Conservation (phyloP, 2,888 invertebrate species). For the Ochropacha duplaris region DNA sequence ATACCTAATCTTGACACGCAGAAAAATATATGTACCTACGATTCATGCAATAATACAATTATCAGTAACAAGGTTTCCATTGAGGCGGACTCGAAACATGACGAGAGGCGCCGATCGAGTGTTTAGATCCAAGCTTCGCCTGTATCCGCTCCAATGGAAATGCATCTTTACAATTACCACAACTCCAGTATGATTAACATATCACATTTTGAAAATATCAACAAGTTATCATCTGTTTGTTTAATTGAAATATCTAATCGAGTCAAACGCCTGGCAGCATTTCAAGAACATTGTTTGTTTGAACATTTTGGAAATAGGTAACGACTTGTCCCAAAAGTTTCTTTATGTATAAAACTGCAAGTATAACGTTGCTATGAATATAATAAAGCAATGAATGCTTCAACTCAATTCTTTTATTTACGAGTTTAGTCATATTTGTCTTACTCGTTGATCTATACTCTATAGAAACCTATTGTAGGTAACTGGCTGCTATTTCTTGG, state of each 20-base stretch:
- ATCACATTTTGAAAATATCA: constrained; percentile 29
- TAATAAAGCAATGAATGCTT: constrained; percentile 55
- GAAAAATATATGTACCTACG: background rate
- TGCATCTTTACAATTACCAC: constrained; percentile 16
- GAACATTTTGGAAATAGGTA: constrained; percentile 26
- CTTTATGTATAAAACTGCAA: constrained; percentile 59
- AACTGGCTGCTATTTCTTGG: no score
- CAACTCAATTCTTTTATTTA: constrained; percentile 19
- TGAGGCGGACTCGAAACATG: background rate
- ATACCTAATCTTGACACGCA: background rate
- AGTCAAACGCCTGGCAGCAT: constrained; percentile 42
- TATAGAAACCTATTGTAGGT: no score
- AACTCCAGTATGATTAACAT: constrained; percentile 28
- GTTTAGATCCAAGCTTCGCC: constrained; percentile 22
- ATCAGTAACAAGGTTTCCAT: background rate
- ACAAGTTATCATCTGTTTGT: constrained; percentile 22
- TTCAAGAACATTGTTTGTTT: constrained; percentile 17
- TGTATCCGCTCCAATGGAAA: constrained; percentile 20
- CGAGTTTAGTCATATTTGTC: no score
- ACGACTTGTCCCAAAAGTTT: constrained; percentile 60
- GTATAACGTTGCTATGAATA: constrained; percentile 49
- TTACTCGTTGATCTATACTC: no score
- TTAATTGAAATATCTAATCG: constrained; percentile 19
- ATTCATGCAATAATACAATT: background rate
- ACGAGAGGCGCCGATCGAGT: background rate